These are phyloP conservation scores for Myotis planiceps DNA, from an alignment of 2,797 vertebrate species.

Conservation along the genomic window DNA sequence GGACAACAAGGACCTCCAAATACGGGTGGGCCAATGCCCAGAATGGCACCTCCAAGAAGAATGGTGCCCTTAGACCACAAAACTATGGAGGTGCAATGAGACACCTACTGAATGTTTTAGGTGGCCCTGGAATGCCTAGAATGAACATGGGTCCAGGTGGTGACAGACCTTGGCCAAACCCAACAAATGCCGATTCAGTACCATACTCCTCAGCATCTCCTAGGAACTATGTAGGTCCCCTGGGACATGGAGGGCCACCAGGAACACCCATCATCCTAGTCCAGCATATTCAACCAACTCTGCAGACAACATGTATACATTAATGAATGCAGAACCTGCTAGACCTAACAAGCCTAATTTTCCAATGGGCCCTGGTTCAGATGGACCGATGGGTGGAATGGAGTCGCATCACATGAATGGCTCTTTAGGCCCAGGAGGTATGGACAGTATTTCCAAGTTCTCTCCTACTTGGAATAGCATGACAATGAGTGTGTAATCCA, in stretches of 20 bases:
- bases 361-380: conserved; percentile 95
- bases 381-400: conserved; percentile 96
- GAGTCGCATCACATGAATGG: conserved; percentile 98
- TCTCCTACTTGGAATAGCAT: conserved; percentile 93
- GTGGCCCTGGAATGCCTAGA: conserved; percentile 96
- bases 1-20: conserved; percentile 97
- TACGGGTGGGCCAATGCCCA: conserved; percentile 97
- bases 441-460: conserved; percentile 87
- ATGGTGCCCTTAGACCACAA: conserved; percentile 97
- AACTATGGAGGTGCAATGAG: conserved; percentile 97
- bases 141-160: conserved; percentile 98
- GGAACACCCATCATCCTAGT: conserved; percentile 98
- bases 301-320: conserved; percentile 98
- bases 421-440: conserved; percentile 90
- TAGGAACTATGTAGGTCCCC: conserved; percentile 97
- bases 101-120: conserved; percentile 96
- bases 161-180: conserved; percentile 97
- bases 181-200: conserved; percentile 96
- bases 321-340: conserved; percentile 96
- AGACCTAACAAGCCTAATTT: conserved; percentile 97
- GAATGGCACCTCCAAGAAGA: conserved; percentile 97
- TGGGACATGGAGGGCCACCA: conserved; percentile 95
- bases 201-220: conserved; percentile 97
- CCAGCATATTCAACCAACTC: conserved; percentile 99
- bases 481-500: conserved; percentile 98